Base-by-base conservation (phyloP, 2,888 invertebrate genomes). In the Spodoptera littoralis region DNA sequence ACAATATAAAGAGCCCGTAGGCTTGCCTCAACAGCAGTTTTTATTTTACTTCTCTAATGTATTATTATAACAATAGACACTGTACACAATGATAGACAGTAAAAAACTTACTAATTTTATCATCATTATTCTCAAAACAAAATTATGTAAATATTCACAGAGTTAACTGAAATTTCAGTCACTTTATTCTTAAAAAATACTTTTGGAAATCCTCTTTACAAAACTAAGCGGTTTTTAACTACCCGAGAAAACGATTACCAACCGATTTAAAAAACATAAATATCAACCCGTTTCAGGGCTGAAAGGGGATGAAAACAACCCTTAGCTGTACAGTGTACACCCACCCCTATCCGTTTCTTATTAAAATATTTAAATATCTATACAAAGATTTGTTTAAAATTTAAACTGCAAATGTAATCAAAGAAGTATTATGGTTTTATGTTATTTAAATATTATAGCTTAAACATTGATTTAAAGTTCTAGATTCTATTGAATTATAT, bases 361-460 rank as follows among this genome's bases (percentile, higher is more conserved):
- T 61, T 47, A 64, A 68, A 55, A 12, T 56, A 61, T 65, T 69
- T 55, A 56, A 56, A 55, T 49, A 60, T 46, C 45, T 41, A 46
- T 45, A 49, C 47, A 50, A 61, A 65, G 53, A 61, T 46, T 50
- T 50, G 3, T 18, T 43, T 5, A 46, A 36, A 41, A 53, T 60
- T 60, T n/a, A 62, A 64, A 52, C 57, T 55, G 27, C 30, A 30
- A 24, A 24, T 3, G 0, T 48, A 47, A 66, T 68, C 18, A 18
- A 18, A 18, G 48, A 53, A 59, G 49, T 65, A 60, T 70, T 61
- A 70, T 46, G n/a, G 24, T 70, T 73, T 58, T 11, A 42, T 65
- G 24, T 48, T 36, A 36, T 9, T 9, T 36, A 36, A 36, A 36
- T 36, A 2, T 2, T 8, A 5, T 36, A 36, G 36, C 8, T 36